Evolutionary conservation across 1,140 invertebrate genomes (phyloP).

Genomic region (Charaxes varanes): DNA sequence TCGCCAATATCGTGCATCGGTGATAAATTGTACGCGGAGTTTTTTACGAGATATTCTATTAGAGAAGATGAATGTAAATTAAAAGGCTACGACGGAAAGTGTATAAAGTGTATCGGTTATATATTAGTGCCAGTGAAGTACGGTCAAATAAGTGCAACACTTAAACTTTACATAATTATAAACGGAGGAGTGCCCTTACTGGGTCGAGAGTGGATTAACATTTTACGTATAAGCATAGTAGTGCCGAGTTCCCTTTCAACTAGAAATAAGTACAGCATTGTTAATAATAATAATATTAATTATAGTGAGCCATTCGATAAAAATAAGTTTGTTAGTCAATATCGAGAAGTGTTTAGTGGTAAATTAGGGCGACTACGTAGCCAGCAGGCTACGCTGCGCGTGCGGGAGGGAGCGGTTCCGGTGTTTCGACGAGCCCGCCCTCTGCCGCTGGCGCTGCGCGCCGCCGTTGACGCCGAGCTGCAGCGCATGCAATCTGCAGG

Average conservation of each 20-base stretch:
- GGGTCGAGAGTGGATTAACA: slow-evolving; percentile 6
- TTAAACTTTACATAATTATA: slow-evolving; percentile 7
- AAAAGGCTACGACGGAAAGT: slow-evolving; percentile 5
- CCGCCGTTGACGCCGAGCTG: no score
- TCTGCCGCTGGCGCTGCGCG: no score
- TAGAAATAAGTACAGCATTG: neutral
- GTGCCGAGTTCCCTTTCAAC: neutral
- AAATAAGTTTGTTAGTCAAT: neutral
- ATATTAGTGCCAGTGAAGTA: slow-evolving; percentile 2
- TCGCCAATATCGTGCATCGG: slow-evolving; percentile 7
- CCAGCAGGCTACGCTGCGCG: neutral
- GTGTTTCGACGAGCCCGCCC: no score
- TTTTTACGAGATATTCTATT: slow-evolving; percentile 1
- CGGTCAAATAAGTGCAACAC: neutral
- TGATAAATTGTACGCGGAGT: slow-evolving; percentile 2
- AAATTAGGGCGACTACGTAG: neutral
- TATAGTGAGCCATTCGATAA: neutral
- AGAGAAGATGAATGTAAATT: slow-evolving; percentile 5
- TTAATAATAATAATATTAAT: neutral
- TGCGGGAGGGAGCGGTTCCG: neutral
- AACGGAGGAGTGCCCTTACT: slow-evolving; percentile 6
- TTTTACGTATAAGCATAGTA: neutral
- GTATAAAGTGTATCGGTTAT: slow-evolving; percentile 5
- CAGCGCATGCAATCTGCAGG: no score
- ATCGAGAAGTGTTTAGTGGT: neutral